Evolutionary conservation across 2,797 vertebrate genomes (phyloP), one percentile per base, ranked within the genome.

Genomic region (Phrynocephalus forsythii): DNA sequence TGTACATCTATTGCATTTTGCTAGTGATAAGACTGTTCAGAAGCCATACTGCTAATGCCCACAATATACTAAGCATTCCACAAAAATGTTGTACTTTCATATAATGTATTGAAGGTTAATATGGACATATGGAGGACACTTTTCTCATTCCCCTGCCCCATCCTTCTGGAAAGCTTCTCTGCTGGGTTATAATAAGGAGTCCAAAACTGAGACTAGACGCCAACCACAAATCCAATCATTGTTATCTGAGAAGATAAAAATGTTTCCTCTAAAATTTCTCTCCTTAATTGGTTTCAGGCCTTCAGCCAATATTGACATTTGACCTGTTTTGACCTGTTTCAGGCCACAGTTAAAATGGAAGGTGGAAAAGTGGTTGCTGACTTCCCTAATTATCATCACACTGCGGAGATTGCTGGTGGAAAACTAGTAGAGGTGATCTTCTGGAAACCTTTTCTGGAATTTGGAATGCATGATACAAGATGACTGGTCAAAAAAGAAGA

Each of bases 371-470:
- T 99, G 86, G 92, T 93, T 13, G 97, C 95, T 18, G 91, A 95
- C 8, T 99, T 99, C 92, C 98, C 98, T 89, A 98, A 98, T 94
- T 99, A 98, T 94, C 94, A 83, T 82, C 98, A 98, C 87, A 97
- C 97, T 86, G 94, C 97, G 28, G 99, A 99, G 97, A 96, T 99
- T 85, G 93, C 84, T 22, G 98, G 97, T 11, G 98, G 97, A 84
- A 99, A 98, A 86, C 97, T 99, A 67, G 87, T 99, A 0, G 98
- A 99, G 98, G 99, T 99, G 88, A 97, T 97, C 91, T 67, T 50
- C 18, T 44, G 2, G 33, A 85, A 83, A 52, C 30, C 8, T 66
- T 10, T 15, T 66, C 86, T 50, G 7, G 18, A 33, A 18, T n/a
- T 38, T 72, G 3, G 3, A 80, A 52, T 6, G 10, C 38, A 6